Evolutionary conservation across 2,888 invertebrate genomes (phyloP), one percentile per base, ranked within the genome.

Genomic region (Limnephilus marmoratus): DNA sequence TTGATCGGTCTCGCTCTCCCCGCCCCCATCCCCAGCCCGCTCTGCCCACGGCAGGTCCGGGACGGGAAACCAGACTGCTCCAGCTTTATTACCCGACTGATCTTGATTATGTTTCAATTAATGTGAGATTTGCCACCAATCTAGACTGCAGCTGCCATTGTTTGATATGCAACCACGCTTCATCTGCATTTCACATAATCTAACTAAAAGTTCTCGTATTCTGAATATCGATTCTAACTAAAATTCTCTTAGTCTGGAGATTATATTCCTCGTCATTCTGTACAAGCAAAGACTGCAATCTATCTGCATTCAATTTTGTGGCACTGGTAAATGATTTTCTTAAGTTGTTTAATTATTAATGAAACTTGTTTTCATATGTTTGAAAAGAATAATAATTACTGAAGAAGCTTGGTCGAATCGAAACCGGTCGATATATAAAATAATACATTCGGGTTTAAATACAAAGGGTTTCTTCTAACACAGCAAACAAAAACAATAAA

Each of bases 21-120:
- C 85, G 29, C 53, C 90, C 85, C 24, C 80, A 3, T n/a, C 37
- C 87, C 41, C 45, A 3, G 81, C 81, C n/a, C 29, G 34, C 45
- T 49, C 81, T 68, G 29, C 81, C 85, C 82, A 41, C 86, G 85
- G 68, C 81, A 88, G 88, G 85, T 90, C 98, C 96, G 99, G 99
- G 94, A 99, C 97, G 94, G 99, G 41, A 83, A 41, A 83, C 83
- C 24, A 82, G 83, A 34, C 83, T 37, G 15, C 34, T 83, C 34
- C 34, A 83, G 31, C 34, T 34, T 18, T 37, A 41, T 83, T 83
- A 37, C 83, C 37, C 24, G 83, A 34, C 18, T 41, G 68, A 68
- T 68, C 68, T 24, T 24, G 68, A 68, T 68, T 68, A 68, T 24
- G 24, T 68, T 41, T n/a, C 68, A 68, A 68, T 68, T 24, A 68